A percentile compares a stretch with the other conserved stretches of the same genome.
phyloP scores from a whole-genome alignment of 2,113 vertebrate genomes.

The Burhinus bistriatus region DNA sequence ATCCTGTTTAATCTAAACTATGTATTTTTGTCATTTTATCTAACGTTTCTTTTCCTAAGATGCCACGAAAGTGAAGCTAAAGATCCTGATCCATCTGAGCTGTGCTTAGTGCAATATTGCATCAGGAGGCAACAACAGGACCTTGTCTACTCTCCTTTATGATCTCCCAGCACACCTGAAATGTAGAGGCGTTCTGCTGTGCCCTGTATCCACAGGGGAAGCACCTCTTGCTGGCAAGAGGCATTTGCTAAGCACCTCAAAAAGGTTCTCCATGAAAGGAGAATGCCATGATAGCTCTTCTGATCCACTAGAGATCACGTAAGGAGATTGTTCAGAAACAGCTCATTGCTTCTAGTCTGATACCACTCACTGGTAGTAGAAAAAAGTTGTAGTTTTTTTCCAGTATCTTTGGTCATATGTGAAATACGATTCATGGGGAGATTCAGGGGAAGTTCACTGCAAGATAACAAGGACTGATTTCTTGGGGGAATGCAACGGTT shows the following conservation, averaged over 20 bases:
- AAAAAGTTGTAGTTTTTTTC: neutral
- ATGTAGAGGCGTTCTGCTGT: neutral
- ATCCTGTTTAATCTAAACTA: neutral
- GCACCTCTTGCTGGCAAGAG: neutral
- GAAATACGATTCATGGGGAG: neutral
- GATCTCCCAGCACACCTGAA: neutral
- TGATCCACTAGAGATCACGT: neutral
- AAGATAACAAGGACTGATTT: neutral
- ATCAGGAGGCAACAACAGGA: neutral
- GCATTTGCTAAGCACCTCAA: neutral
- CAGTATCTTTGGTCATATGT: neutral
- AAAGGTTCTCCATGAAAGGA: neutral
- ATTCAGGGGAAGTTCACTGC: neutral
- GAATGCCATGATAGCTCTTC: neutral
- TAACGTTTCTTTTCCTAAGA: neutral
- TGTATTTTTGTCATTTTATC: neutral
- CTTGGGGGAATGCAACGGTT: neutral
- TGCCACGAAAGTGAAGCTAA: neutral
- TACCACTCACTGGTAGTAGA: neutral
- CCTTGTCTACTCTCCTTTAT: neutral
- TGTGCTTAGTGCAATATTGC: neutral
- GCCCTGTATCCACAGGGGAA: neutral
- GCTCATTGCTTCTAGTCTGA: neutral
- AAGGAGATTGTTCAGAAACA: neutral
- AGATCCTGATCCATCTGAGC: neutral